Evolutionary conservation across 1,140 invertebrate species (phyloP), one percentile per base, ranked within the genome.

Genomic region (Papilio helenus): DNA sequence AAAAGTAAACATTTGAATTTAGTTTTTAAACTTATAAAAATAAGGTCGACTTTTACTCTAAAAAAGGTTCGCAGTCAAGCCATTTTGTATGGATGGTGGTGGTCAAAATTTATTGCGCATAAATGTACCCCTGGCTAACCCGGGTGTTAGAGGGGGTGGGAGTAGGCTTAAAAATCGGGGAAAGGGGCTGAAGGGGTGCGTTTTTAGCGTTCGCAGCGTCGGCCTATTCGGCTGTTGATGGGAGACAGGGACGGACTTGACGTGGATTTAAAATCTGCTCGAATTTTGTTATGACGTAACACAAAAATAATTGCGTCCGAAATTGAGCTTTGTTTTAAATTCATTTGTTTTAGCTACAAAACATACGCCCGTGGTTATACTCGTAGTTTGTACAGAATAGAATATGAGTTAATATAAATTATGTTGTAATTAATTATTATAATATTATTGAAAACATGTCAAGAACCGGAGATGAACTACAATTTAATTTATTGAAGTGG

Each of bases 81-180:
- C 90, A 89, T 93, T 94, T 91, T 89, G 87, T 85, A 87, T 87
- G 85, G 86, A 84, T 85, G 86, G 84, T 85, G 89, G 90, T 89
- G 91, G 92, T 93, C 92, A 93, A 94, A 94, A 94, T 94, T 94
- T 94, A 94, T 94, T 93, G 93, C 89, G 92, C 93, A 93, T 94
- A 94, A 94, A 93, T 94, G 93, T 93, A 93, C 89, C 92, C 92
- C 92, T 88, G 90, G 93, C 92, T 94, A 94, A 94, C 93, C 91
- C 91, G 92, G 92, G 91, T 88, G 91, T 93, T 93, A 92, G 87
- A 87, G 90, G 89, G 89, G 89, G 90, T 86, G 90, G 90, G 88
- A 87, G 92, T 92, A 93, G 92, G 91, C 91, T 93, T 93, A 93
- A 93, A 94, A 94, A 93, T 93, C 86, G 89, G 88, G 88, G 91